A percentile compares a stretch with the other conserved stretches of the same genome.
These are phyloP conservation scores for Halocaridina rubra DNA, from an alignment of 2,888 invertebrate species.

Conservation along the genomic window DNA sequence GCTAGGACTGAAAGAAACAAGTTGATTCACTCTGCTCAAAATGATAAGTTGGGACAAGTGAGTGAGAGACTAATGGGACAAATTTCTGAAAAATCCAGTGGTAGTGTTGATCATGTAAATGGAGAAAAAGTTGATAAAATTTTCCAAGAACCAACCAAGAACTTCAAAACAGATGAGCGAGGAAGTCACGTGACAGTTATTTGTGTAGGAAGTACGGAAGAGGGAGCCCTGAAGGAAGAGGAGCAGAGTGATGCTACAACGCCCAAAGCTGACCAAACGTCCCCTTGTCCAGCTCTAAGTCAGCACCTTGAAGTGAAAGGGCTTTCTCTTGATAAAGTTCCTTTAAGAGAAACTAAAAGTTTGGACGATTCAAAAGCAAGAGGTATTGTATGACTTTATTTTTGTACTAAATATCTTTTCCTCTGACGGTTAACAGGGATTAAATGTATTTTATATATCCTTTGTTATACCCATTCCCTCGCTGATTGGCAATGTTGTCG, in stretches of 20 bases:
- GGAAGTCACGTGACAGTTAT: slow-evolving; percentile 34
- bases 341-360: slow-evolving; percentile 15
- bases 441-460: too few species aligned
- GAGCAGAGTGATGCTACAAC: background rate
- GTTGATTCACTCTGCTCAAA: background rate
- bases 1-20: slow-evolving; percentile 42
- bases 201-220: background rate
- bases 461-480: too few species aligned
- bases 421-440: too few species aligned
- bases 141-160: background rate
- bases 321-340: slow-evolving; percentile 4
- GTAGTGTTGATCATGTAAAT: too few species aligned
- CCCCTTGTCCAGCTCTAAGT: background rate
- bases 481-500: too few species aligned
- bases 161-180: background rate
- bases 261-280: background rate
- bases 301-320: slow-evolving; percentile 21
- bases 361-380: slow-evolving; percentile 6
- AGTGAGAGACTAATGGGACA: background rate
- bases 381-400: slow-evolving; percentile 3
- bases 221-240: background rate
- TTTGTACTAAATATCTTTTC: too few species aligned
- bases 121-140: background rate
- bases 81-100: too few species aligned
- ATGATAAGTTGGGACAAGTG: background rate